Evolutionary conservation across 2,888 invertebrate genomes (phyloP).

Genomic region (Cataglyphis livida): DNA sequence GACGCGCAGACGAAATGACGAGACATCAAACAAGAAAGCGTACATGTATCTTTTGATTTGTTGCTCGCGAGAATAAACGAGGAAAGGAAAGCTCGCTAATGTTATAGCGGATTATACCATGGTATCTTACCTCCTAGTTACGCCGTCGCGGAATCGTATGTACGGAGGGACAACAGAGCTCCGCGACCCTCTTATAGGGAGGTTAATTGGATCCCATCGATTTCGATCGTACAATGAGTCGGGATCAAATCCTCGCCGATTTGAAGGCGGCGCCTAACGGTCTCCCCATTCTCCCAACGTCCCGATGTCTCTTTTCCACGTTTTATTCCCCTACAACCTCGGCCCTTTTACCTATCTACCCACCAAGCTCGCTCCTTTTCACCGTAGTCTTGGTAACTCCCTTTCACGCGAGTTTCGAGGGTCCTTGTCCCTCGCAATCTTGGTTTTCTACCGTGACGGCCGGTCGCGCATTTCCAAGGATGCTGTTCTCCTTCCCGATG

Average conservation of each 20-base stretch:
- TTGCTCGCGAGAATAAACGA: conserved; percentile 42
- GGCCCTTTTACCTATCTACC: conserved; percentile 7
- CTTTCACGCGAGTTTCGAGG: conserved; percentile 68
- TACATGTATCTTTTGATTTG: conserved; percentile 59
- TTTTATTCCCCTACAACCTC: conserved; percentile 10
- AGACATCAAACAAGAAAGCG: conserved; percentile 76
- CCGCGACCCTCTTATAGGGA: conserved; percentile 75
- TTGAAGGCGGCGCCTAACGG: conserved; percentile 65
- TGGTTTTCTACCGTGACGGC: conserved; percentile 64
- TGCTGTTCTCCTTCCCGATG: conserved; percentile 41
- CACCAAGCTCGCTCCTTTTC: conserved; percentile 54
- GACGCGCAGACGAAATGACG: conserved; percentile 37
- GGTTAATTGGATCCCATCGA: conserved; percentile 82
- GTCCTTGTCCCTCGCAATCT: conserved; percentile 67
- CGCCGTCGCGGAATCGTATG: conserved; percentile 70
- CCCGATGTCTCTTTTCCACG: conserved; percentile 38
- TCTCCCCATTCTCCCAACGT: conserved; percentile 8
- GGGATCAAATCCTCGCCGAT: conserved; percentile 74
- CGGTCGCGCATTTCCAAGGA: conserved; percentile 56
- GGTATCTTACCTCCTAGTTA: conserved; percentile 47
- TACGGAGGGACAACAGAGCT: conserved; percentile 77
- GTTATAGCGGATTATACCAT: conserved; percentile 59
- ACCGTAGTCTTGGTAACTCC: conserved; percentile 83
- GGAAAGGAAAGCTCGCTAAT: conserved; percentile 60
- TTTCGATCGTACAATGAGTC: conserved; percentile 77